Percentiles rank a stretch among this genome's conserved stretches.
Conservation (phyloP, 2,113 vertebrate genomes). For the Hirundichthys speculiger region DNA sequence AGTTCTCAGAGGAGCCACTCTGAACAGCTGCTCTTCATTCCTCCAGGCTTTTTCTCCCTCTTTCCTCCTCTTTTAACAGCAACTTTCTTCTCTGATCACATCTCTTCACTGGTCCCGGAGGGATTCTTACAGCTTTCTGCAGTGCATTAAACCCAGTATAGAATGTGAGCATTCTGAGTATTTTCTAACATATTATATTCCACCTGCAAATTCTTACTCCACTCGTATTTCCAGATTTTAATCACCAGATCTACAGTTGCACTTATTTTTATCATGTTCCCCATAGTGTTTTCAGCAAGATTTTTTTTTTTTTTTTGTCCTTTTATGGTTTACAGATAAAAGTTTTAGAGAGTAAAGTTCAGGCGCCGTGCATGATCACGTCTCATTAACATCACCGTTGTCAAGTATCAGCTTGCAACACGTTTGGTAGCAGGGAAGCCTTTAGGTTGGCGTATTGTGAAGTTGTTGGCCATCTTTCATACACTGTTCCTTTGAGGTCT, state of each 20-base stretch:
- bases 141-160: conserved; percentile 26
- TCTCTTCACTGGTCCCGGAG: conserved; percentile 16
- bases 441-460: too few relatives aligned
- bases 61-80: conserved; percentile 33
- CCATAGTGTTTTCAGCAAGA: too few relatives aligned
- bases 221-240: too few relatives aligned
- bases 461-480: background rate
- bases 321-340: too few relatives aligned
- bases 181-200: conserved; percentile 1
- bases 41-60: conserved; percentile 48
- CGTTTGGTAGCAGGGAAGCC: too few relatives aligned
- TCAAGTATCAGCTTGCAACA: too few relatives aligned
- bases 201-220: background rate
- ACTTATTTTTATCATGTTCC: too few relatives aligned
- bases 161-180: conserved; percentile 9
- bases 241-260: too few relatives aligned
- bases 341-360: too few relatives aligned
- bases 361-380: too few relatives aligned
- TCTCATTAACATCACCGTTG: too few relatives aligned
- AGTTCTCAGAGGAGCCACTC: conserved; percentile 61
- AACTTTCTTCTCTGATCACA: conserved; percentile 46
- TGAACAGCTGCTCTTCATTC: conserved; percentile 68
- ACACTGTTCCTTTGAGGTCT: background rate
- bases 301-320: too few relatives aligned
- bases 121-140: conserved; percentile 31